Evolutionary conservation across 2,888 invertebrate species (phyloP), one percentile per base, ranked within the genome.

Genomic region (Drosophila formosana): DNA sequence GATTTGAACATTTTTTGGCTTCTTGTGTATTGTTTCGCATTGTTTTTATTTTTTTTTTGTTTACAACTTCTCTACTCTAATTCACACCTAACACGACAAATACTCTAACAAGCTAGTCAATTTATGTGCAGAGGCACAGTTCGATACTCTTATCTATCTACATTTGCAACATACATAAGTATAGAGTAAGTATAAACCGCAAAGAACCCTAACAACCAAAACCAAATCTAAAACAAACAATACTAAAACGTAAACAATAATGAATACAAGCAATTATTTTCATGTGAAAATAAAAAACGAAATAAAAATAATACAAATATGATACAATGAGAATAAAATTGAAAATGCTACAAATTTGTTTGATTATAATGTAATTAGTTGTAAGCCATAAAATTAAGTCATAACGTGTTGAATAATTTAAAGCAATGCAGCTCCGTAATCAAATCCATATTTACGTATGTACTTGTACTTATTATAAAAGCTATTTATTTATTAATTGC

Each of bases 181-280:
- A 61, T 63, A 61, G 72, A 72, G 72, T 86, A 82, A 86, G 81
- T 80, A 86, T 70, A 28, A 61, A 41, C 13, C 62, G 34, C 47
- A 52, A 11, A 61, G 39, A 64, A 65, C 56, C 32, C 34, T 26
- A 47, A 52, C 56, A 39, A 51, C 56, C 28, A 39, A 58, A 60
- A 51, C 66, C 32, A 41, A 66, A 56, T 34, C 39, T 28, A 57
- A 53, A 52, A 26, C 52, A 52, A 64, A 62, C 52, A 7, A 25
- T 58, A 68, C 45, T 67, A 41, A 66, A 77, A 78, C 72, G 62
- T 75, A 66, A 61, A 85, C 81, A 86, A 86, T 86, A 86, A 86
- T 45, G 37, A 62, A 66, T 66, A 77, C 82, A 90, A 90, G 89
- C 89, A 90, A 90, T 90, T 90, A 79, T 89, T 90, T 89, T 75